Evolutionary conservation across 2,113 vertebrate genomes (phyloP), one percentile per base, ranked within the genome.

Genomic region (Loxodonta africana): DNA sequence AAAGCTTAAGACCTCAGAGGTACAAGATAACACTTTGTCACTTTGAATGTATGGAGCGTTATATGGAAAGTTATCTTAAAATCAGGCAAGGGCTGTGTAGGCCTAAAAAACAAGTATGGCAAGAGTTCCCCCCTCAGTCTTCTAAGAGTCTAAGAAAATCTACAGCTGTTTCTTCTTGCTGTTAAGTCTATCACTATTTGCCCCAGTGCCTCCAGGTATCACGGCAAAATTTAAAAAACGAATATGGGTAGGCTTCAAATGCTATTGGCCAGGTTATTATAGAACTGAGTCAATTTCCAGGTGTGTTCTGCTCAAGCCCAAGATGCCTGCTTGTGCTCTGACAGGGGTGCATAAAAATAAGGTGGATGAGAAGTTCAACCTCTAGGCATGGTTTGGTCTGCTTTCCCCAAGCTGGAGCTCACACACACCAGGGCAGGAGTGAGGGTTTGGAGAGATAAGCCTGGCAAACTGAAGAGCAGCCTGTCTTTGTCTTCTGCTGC

Each of bases 371-470:
- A 90, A 48, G 30, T 69, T 71, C 33, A 63, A 57, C 23, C 23
- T 92, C 4, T 44, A 74, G 83, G 46, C 48, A 6, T 0, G 30
- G 65, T 7, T 60, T 8, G 78, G 33, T 1, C 26, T 17, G 60
- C 65, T 21, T 63, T 83, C 30, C 37, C 25, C 86, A 78, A 37
- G 62, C 30, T 5, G 25, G 53, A 37, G 74, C 8, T 28, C 25
- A 60, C 20, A 21, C 30, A 67, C 23, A 12, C 0, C n/a, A 0
- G 78, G 67, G 28, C 18, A 1, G 9, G 44, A 48, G 4, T n/a
- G 57, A 1, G 41, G 33, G 33, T 53, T 11, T 57, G 25, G 33
- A 20, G 26, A 9, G 9, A 25, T 7, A 41, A 77, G 41, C n/a
- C 11, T 1, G 10, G n/a, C 23, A 46, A 7, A 67, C 9, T 9